Conservation (phyloP, 2,888 invertebrate genomes). For the Scelioninae gen. 1 region DNA sequence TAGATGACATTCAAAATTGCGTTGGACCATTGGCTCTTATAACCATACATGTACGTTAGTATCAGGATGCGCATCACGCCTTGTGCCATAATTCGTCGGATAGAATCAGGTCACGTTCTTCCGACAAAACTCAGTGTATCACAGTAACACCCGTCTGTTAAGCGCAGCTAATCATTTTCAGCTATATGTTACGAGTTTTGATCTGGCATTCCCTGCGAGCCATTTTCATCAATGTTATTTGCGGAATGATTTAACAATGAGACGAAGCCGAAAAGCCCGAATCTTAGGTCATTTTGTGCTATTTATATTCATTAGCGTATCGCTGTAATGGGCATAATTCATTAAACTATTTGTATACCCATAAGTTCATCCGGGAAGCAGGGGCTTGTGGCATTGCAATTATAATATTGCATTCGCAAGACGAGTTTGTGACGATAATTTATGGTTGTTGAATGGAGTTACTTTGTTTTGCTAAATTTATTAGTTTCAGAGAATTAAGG, state of each 20-base stretch:
- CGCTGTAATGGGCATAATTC: slow-evolving; percentile 12
- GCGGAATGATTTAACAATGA: slow-evolving; percentile 26
- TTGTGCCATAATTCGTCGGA: slow-evolving; percentile 52
- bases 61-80: slow-evolving; percentile 60
- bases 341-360: slow-evolving; percentile 25
- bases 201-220: background rate
- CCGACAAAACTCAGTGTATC: slow-evolving; percentile 53
- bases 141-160: slow-evolving; percentile 48
- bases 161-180: slow-evolving; percentile 57
- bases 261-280: slow-evolving; percentile 27
- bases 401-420: slow-evolving; percentile 17
- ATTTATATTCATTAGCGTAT: slow-evolving; percentile 48
- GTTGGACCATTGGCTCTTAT: slow-evolving; percentile 13
- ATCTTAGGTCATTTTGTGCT: slow-evolving; percentile 30
- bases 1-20: slow-evolving; percentile 28
- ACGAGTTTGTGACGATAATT: slow-evolving; percentile 26
- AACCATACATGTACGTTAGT: slow-evolving; percentile 12
- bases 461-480: slow-evolving; percentile 20
- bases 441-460: slow-evolving; percentile 12
- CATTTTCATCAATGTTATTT: slow-evolving; percentile 39
- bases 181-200: slow-evolving; percentile 25
- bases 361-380: slow-evolving; percentile 15
- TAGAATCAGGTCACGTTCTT: slow-evolving; percentile 61
- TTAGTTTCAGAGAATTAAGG: slow-evolving; percentile 10
- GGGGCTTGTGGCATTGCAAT: slow-evolving; percentile 1